These are phyloP conservation scores for Psittacula derbiana DNA, from an alignment of 2,797 vertebrate species.

Conservation along the genomic window DNA sequence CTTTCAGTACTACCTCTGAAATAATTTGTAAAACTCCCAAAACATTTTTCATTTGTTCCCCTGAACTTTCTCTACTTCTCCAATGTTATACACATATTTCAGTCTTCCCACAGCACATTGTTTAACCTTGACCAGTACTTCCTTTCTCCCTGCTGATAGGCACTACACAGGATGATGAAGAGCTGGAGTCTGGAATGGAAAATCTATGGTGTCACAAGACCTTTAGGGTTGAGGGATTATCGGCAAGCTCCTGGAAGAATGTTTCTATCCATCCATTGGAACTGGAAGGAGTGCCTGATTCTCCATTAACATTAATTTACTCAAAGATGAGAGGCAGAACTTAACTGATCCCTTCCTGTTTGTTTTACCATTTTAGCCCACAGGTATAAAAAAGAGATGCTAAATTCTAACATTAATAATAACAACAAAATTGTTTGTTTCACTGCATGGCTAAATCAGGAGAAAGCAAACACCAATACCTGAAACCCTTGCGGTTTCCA, in stretches of 20 bases:
- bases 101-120: background rate
- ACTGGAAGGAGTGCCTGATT: background rate
- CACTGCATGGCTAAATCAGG: slow-evolving; percentile 70
- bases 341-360: background rate
- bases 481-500: slow-evolving; percentile 70
- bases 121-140: background rate
- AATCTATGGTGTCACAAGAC: background rate
- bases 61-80: background rate
- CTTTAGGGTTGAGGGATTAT: background rate
- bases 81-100: background rate
- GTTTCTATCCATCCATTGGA: background rate
- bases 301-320: background rate
- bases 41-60: background rate
- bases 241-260: background rate
- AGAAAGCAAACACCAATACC: slow-evolving; percentile 55
- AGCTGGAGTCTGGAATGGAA: background rate
- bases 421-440: background rate
- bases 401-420: background rate
- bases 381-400: background rate
- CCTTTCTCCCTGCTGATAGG: background rate
- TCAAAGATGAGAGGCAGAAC: background rate
- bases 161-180: background rate
- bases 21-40: background rate
- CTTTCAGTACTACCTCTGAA: background rate
- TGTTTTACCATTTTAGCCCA: background rate